Evolutionary conservation across 1,140 invertebrate species (phyloP).

Genomic region (Tyrophagus putrescentiae): DNA sequence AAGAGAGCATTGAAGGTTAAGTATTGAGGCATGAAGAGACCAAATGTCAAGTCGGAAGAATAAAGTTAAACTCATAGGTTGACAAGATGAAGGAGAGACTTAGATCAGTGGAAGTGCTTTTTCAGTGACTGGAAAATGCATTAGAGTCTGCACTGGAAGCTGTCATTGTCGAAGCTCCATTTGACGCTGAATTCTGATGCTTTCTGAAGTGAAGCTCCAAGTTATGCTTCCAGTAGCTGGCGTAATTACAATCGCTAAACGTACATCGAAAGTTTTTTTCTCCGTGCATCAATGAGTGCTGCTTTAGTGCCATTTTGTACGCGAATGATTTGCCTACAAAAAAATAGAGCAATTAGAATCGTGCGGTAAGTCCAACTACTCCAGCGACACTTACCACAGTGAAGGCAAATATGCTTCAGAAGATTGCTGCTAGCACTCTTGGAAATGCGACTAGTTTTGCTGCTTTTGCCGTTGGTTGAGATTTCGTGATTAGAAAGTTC

Average conservation of each 20-base stretch:
- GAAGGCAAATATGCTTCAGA: constrained; percentile 9
- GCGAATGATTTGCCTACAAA: constrained; percentile 16
- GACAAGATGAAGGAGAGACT: no score
- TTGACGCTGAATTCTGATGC: constrained; percentile 9
- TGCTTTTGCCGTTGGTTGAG: not conserved
- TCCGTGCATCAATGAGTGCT: constrained; percentile 9
- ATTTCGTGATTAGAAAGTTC: not conserved
- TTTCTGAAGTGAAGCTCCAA: constrained; percentile 2
- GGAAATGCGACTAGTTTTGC: not conserved
- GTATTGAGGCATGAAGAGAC: no score
- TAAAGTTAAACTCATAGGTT: no score
- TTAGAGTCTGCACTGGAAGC: no score
- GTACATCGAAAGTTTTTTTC: constrained; percentile 8
- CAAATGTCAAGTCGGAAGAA: no score
- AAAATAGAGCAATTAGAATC: not conserved
- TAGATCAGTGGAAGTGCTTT: no score
- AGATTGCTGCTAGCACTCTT: not conserved
- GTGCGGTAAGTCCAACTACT: not conserved
- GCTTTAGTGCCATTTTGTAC: constrained; percentile 12
- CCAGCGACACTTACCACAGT: constrained; percentile 9
- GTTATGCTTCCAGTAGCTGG: constrained; percentile 18
- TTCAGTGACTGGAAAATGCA: no score
- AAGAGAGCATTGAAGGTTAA: no score
- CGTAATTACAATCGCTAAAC: constrained; percentile 15
- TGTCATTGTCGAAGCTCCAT: not conserved